Conservation (phyloP, 2,797 vertebrate species). For the Pangasius macronema region DNA sequence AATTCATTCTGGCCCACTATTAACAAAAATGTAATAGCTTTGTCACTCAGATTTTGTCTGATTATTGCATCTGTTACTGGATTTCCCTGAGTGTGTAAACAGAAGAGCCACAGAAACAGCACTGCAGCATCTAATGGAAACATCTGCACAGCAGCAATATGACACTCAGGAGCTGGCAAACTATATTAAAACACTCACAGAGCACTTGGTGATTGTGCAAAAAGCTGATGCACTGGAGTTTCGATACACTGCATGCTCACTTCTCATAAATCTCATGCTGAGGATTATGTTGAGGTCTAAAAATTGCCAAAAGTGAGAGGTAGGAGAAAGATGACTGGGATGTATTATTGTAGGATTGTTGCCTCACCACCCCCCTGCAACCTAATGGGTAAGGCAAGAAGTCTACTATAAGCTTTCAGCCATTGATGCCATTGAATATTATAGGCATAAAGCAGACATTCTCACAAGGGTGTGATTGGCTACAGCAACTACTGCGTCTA, state of each 20-base stretch:
- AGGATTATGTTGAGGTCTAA: not conserved
- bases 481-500: not conserved
- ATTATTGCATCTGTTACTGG: not conserved
- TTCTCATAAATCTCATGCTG: slow-evolving; percentile 1
- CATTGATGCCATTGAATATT: not conserved
- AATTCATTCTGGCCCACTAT: not conserved
- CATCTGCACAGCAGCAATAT: not conserved
- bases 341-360: not conserved
- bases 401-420: not conserved
- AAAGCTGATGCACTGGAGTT: not conserved
- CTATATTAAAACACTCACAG: slow-evolving; percentile 5
- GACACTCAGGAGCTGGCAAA: slow-evolving; percentile 5
- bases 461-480: not conserved
- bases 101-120: not conserved
- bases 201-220: not conserved
- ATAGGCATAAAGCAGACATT: not conserved
- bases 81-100: not conserved
- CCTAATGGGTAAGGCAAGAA: not conserved
- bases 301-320: not conserved
- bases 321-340: not conserved
- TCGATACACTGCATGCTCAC: not conserved
- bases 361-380: not conserved
- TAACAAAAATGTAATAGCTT: not conserved
- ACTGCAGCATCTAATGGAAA: slow-evolving; percentile 5
- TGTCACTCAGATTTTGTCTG: not conserved